These are phyloP conservation scores for Cheilinus undulatus DNA, from an alignment of 2,113 vertebrate genomes.

Conservation along the genomic window DNA sequence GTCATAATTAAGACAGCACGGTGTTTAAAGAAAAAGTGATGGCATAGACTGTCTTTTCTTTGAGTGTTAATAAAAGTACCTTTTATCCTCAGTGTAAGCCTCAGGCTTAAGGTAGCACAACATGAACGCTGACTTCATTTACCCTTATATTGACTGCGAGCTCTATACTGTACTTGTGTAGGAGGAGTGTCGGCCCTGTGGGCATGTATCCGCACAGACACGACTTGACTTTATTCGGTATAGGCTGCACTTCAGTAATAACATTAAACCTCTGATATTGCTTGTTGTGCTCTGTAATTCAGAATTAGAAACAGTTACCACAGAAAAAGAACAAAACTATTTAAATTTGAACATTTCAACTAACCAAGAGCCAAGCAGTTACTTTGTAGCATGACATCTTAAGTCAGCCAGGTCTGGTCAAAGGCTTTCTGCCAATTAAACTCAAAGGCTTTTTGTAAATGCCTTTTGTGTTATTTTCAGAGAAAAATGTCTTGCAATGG, in stretches of 20 bases:
- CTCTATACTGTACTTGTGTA: conserved; percentile 23
- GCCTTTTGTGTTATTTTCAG: background rate
- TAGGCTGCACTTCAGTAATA: conserved; percentile 38
- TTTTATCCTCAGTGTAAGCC: conserved; percentile 5
- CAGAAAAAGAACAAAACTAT: conserved; percentile 2
- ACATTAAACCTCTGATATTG: conserved; percentile 19
- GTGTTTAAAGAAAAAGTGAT: background rate
- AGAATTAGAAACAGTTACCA: conserved; percentile 20
- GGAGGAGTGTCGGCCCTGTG: conserved; percentile 27
- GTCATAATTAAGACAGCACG: no score
- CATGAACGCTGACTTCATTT: conserved; percentile 37
- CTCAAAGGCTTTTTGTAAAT: conserved; percentile 14
- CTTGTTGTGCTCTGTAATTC: conserved; percentile 31
- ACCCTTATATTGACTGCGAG: conserved; percentile 10
- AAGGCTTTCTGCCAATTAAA: conserved; percentile 62
- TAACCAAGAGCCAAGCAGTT: conserved; percentile 29
- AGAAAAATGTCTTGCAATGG: conserved; percentile 7
- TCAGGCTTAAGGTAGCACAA: background rate
- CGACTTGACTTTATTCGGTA: conserved; percentile 15
- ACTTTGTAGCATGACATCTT: conserved; percentile 42
- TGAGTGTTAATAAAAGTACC: conserved; percentile 15
- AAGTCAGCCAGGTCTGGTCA: conserved; percentile 52
- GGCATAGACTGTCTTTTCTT: background rate
- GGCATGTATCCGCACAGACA: background rate
- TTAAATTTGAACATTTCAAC: conserved; percentile 29